Evolutionary conservation across 2,888 invertebrate species (phyloP).

Genomic region (Philereme vetulata): DNA sequence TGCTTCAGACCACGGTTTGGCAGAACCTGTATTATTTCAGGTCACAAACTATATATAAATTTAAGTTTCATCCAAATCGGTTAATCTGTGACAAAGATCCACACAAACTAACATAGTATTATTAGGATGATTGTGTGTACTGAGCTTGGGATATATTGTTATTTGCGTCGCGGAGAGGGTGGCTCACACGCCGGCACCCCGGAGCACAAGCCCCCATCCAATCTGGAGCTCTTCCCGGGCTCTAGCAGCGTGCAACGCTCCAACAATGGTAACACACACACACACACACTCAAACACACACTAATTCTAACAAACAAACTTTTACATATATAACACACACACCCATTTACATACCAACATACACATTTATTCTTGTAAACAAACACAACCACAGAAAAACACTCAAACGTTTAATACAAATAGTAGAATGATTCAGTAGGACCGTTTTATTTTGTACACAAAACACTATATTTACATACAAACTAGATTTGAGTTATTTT

Average conservation of each 20-base stretch:
- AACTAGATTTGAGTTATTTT: constrained; percentile 19
- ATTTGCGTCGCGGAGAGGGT: constrained; percentile 67
- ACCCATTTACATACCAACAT: constrained; percentile 9
- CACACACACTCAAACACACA: constrained; percentile 21
- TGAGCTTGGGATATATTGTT: constrained; percentile 62
- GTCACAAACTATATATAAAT: too few relatives aligned
- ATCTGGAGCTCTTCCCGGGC: constrained; percentile 88
- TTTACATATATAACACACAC: too few relatives aligned
- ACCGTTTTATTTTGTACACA: constrained; percentile 4
- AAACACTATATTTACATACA: constrained; percentile 8
- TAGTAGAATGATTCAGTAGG: background rate
- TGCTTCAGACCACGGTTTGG: too few relatives aligned
- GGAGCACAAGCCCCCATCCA: constrained; percentile 87
- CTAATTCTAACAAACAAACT: too few relatives aligned
- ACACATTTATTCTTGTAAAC: constrained; percentile 5
- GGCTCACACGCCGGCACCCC: constrained; percentile 85
- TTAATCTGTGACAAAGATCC: too few relatives aligned
- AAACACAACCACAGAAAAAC: background rate
- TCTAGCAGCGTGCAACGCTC: constrained; percentile 87
- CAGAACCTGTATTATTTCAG: too few relatives aligned
- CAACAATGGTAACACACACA: constrained; percentile 89
- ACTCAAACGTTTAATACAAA: background rate
- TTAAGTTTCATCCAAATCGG: too few relatives aligned
- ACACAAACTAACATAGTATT: too few relatives aligned
- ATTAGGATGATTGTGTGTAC: constrained; percentile 13